A percentile compares a stretch with the other conserved stretches of the same genome.
phyloP scores from a whole-genome alignment of 2,888 invertebrate species.

The Chelonus formosanus region DNA sequence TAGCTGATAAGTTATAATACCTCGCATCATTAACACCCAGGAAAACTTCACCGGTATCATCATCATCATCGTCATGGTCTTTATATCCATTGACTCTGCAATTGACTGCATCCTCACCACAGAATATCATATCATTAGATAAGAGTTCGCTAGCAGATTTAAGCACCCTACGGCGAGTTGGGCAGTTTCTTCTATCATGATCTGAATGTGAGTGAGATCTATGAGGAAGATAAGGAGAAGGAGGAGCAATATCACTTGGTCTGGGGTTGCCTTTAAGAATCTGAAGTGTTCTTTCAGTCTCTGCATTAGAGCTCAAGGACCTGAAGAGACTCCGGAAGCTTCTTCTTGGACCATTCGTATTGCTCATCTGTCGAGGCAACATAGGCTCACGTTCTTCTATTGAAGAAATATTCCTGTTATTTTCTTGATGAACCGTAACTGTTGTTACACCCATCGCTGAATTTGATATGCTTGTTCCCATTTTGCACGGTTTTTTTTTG shows the following conservation, averaged over 20 bases:
- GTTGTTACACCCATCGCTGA: conserved; percentile 49
- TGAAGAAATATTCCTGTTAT: conserved; percentile 45
- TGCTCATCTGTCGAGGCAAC: conserved; percentile 39
- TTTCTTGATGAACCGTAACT: conserved; percentile 44
- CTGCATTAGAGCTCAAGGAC: conserved; percentile 73
- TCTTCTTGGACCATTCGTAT: conserved; percentile 53
- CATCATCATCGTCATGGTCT: conserved; percentile 50
- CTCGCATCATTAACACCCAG: conserved; percentile 67
- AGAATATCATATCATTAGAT: conserved; percentile 59
- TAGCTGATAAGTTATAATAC: conserved; percentile 67
- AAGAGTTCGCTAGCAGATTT: conserved; percentile 60
- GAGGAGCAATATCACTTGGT: conserved; percentile 75
- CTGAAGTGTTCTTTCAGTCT: conserved; percentile 72
- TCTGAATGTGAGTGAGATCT: conserved; percentile 61
- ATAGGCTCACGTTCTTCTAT: conserved; percentile 49
- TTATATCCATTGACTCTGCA: conserved; percentile 39
- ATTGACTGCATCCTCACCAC: conserved; percentile 43
- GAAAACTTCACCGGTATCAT: conserved; percentile 71
- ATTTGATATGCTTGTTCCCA: conserved; percentile 53
- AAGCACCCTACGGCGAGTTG: conserved; percentile 48
- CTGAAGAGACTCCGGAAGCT: conserved; percentile 71
- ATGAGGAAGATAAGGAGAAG: conserved; percentile 60
- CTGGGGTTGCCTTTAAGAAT: conserved; percentile 76
- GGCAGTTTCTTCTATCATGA: conserved; percentile 49
- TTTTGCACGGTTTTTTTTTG: conserved; percentile 44